Evolutionary conservation across 2,113 vertebrate genomes (phyloP).

Genomic region (Andinoacara biseriatus): DNA sequence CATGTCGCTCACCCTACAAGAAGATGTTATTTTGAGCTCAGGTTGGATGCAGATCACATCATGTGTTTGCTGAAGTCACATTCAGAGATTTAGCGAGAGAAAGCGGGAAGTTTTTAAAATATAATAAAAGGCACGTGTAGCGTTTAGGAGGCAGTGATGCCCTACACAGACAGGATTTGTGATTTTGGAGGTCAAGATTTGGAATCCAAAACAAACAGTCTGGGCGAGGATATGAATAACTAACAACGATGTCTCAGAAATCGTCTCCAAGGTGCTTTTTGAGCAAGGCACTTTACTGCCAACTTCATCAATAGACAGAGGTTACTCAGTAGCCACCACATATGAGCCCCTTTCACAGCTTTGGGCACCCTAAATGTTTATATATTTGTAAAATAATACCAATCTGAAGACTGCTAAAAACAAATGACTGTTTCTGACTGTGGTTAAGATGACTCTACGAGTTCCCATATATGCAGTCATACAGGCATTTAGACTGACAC

Average conservation of each 20-base stretch:
- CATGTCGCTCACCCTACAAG: background rate
- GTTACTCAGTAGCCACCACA: constrained; percentile 8
- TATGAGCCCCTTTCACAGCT: background rate
- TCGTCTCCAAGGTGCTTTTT: background rate
- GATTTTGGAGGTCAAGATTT: background rate
- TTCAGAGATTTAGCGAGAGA: background rate
- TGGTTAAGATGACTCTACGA: background rate
- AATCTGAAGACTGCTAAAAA: constrained; percentile 18
- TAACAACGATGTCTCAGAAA: background rate
- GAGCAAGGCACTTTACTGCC: background rate
- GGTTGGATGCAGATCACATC: background rate
- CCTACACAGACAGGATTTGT: background rate
- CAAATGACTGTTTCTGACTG: constrained; percentile 22
- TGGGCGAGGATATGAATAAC: constrained; percentile 18
- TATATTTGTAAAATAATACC: background rate
- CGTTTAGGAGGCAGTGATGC: background rate
- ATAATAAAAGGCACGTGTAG: background rate
- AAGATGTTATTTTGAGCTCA: constrained; percentile 18
- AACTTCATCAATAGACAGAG: background rate
- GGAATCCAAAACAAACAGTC: constrained; percentile 6
- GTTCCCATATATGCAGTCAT: background rate
- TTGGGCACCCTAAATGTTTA: background rate
- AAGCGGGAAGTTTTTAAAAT: background rate
- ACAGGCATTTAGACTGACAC: background rate
- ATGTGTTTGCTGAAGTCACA: background rate